Percentiles rank a stretch among this genome's conserved stretches.
phyloP scores from a whole-genome alignment of 2,888 invertebrate species.

The Stratiomys singularior region DNA sequence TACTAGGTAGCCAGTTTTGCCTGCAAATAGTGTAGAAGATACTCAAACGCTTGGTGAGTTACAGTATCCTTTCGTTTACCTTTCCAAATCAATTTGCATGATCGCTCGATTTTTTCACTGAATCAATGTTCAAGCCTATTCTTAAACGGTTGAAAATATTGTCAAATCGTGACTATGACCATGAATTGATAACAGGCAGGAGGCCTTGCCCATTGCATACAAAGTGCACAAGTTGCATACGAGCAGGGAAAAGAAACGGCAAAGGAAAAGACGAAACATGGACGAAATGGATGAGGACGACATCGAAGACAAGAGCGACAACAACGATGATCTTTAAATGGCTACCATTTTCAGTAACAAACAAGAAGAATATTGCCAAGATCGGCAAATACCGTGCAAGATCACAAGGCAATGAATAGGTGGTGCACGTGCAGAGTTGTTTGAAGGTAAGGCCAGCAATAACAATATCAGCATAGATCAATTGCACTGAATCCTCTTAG shows the following conservation, averaged over 20 bases:
- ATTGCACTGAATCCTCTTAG: constrained; percentile 8
- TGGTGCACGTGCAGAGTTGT: constrained; percentile 21
- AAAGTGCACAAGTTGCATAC: neutral
- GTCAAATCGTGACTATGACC: constrained; percentile 67
- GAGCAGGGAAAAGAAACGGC: neutral
- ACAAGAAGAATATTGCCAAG: constrained; percentile 29
- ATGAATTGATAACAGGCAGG: constrained; percentile 46
- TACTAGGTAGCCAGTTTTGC: no score
- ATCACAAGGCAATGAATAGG: constrained; percentile 18
- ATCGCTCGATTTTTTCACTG: constrained; percentile 46
- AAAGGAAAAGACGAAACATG: neutral
- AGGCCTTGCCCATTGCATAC: constrained; percentile 3
- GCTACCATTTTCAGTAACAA: constrained; percentile 41
- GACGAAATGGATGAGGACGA: constrained; percentile 14
- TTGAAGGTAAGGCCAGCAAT: neutral
- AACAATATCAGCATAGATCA: constrained; percentile 40
- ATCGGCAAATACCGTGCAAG: constrained; percentile 31
- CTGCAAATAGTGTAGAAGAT: no score
- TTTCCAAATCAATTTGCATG: constrained; percentile 49
- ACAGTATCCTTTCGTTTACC: no score
- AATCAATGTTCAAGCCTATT: constrained; percentile 50
- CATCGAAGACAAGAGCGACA: neutral
- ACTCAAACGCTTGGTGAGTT: no score
- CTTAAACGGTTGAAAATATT: constrained; percentile 53
- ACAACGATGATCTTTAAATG: constrained; percentile 34